Base-by-base conservation (phyloP, 1,140 invertebrate genomes). In the Bombus consobrinus region DNA sequence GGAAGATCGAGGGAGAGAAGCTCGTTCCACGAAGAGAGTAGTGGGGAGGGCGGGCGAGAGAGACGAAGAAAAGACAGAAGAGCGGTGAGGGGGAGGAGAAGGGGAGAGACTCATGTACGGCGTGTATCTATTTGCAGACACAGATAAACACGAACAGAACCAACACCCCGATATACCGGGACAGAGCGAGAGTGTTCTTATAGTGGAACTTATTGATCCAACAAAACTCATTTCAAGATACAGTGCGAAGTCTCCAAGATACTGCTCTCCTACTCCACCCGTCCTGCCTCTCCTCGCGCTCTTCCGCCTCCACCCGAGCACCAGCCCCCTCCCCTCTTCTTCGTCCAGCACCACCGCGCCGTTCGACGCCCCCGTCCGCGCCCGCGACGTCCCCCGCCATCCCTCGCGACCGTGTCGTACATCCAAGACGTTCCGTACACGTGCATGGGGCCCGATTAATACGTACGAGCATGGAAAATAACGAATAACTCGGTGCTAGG, bases 161-260 rank as follows among this genome's bases (percentile, higher is more conserved):
- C 82, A 89, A 92, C 91, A 91, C 92, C 76, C 88, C 86, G 89
- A 93, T 89, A 93, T 90, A 91, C 89, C 90, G 89, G 89, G 92
- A 94, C 90, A 91, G 92, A 93, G 92, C 89, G 91, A 92, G 93
- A 93, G 93, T 95, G 94, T 95, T 95, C 95, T 95, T 95, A 95
- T 95, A 95, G 94, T 95, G 94, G 94, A 95, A 95, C 95, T 95
- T 95, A 95, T 95, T 95, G 95, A 95, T 95, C 95, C 95, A 95
- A 95, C 95, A 95, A 95, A 95, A 95, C 95, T 95, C 94, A 95
- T 95, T 95, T 95, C 95, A 95, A 95, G 95, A 95, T 95, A 95
- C 95, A 95, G 94, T 95, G 94, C 94, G 94, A 95, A 95, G 94
- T 95, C 95, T 95, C 94, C 94, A 95, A 95, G 95, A 95, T 95